A percentile compares a stretch with the other conserved stretches of the same genome.
Evolutionary conservation across 2,888 invertebrate genomes (phyloP).

Genomic region (Tolmerus cingulatus): DNA sequence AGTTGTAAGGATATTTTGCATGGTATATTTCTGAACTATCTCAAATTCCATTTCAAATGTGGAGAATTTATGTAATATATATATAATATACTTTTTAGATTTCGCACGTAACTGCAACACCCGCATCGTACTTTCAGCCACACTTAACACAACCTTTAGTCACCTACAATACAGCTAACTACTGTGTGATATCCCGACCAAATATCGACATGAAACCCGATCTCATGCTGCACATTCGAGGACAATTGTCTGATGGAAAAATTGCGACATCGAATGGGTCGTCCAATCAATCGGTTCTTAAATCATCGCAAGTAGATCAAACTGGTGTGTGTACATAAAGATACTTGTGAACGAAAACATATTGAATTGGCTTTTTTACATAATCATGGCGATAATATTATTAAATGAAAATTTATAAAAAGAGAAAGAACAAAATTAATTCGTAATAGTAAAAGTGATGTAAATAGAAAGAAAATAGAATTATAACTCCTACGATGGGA

Average conservation of each 20-base stretch:
- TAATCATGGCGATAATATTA: background rate
- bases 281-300: background rate
- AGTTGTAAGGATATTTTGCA: too few relatives aligned
- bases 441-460: constrained; percentile 2
- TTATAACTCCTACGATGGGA: background rate
- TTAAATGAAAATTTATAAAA: background rate
- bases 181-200: constrained; percentile 73
- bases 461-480: constrained; percentile 10
- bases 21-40: too few relatives aligned
- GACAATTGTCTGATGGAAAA: constrained; percentile 69
- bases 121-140: constrained; percentile 53
- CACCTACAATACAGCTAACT: constrained; percentile 55
- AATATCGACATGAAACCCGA: constrained; percentile 73
- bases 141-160: constrained; percentile 49
- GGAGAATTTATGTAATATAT: background rate
- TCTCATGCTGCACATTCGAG: constrained; percentile 74
- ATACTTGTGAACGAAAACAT: background rate
- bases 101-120: constrained; percentile 53
- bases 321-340: constrained; percentile 47
- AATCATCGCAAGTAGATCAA: constrained; percentile 32
- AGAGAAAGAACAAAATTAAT: background rate
- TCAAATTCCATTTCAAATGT: too few relatives aligned
- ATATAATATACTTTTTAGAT: constrained; percentile 25
- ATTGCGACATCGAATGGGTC: constrained; percentile 52
- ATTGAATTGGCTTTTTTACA: background rate